Base-by-base conservation (phyloP, 1,140 invertebrate genomes). In the Pseudoatta argentina region DNA sequence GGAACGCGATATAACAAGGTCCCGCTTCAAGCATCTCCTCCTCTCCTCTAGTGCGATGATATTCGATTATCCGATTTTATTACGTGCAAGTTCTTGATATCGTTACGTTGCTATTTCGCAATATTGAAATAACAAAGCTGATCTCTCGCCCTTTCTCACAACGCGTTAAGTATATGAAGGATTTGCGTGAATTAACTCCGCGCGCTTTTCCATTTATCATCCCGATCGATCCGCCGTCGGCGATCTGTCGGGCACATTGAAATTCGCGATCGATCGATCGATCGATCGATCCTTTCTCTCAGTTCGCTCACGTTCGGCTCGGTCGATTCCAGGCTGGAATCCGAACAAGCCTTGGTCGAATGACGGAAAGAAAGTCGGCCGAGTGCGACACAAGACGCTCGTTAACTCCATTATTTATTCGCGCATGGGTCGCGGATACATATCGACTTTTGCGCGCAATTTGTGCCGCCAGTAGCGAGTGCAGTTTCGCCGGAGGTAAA, bases 1-100 rank as follows among this genome's bases (percentile, higher is more conserved):
- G 83, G 85, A 91, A 87, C 88, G 86, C 86, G 88, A 91, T 91
- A 10, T 21, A 92, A 91, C 91, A 87, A 86, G 34, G 10, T 76
- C 39, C n/a, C n/a, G 73, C 10, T 55, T 30, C 24, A 30, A 10
- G 48, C 21, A 18, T 63, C 73, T 27, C 24, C 55, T 27, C 55
- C 57, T 34, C 30, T 34, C 5, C 30, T 34, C 66, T 51, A 51
- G 24, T 3, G 53, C 12, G 34, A 64, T 64, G 75, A 77, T 27
- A 27, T 44, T 64, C 57, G 75, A 78, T 78, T 77, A 78, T 48
- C 21, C 39, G 39, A 51, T 66, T 66, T 78, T 66, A 78, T 48
- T 34, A 27, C 18, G 57, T 24, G 34, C 39, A 6, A 76, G 57
- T 53, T 79, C 61, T 51, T 7, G 24, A 27, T 69, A 69, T 79